These are phyloP conservation scores for Mellivora capensis DNA, from an alignment of 2,113 vertebrate genomes.

Conservation along the genomic window DNA sequence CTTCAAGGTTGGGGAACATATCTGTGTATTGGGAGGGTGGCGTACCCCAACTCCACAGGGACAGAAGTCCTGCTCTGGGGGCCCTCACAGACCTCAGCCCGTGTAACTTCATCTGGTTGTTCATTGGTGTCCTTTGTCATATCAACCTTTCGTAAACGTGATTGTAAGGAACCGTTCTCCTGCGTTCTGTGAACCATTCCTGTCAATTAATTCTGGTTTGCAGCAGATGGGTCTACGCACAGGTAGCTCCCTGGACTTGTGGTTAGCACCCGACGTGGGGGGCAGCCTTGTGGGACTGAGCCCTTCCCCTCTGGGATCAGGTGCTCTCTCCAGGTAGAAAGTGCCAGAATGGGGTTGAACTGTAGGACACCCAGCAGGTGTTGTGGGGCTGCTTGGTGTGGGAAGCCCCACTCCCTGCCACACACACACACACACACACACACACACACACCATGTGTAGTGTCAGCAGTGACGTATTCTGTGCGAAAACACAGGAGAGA, in stretches of 20 bases:
- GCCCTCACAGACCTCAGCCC: background rate
- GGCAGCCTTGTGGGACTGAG: background rate
- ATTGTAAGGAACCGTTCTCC: background rate
- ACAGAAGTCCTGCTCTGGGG: background rate
- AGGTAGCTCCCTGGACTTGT: background rate
- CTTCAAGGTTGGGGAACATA: background rate
- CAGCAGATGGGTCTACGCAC: background rate
- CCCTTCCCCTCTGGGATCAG: background rate
- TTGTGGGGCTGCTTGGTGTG: background rate
- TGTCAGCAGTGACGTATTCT: background rate
- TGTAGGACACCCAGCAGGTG: background rate
- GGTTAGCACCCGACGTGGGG: background rate
- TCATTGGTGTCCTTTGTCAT: background rate
- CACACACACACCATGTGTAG: background rate
- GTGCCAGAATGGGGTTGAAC: background rate
- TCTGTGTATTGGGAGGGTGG: background rate
- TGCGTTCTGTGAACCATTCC: background rate
- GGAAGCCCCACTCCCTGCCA: background rate
- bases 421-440: background rate
- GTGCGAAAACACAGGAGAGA: background rate
- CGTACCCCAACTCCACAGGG: fast-evolving
- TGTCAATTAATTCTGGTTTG: background rate
- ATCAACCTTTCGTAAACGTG: background rate
- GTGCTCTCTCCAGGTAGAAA: background rate
- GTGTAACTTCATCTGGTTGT: background rate